Evolutionary conservation across 2,888 invertebrate species (phyloP).

Genomic region (Idaea dimidiata): DNA sequence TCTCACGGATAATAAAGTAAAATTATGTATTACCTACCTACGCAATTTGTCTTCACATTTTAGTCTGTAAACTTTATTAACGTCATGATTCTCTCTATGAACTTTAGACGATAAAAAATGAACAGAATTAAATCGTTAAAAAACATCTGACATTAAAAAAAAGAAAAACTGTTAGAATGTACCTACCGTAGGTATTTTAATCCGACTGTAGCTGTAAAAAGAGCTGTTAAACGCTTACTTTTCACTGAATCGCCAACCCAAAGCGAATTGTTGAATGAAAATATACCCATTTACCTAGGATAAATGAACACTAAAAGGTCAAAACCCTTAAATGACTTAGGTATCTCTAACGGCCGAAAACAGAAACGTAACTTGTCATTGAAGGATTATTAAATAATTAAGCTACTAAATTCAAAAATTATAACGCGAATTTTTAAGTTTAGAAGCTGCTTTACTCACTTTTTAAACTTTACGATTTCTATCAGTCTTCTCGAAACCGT

Average conservation of each 20-base stretch:
- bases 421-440: too few relatives aligned
- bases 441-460: too few relatives aligned
- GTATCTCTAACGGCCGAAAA: too few relatives aligned
- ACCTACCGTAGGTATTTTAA: neutral
- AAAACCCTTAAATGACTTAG: neutral
- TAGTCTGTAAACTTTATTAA: neutral
- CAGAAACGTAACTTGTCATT: too few relatives aligned
- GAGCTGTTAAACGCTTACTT: neutral
- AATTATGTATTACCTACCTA: neutral
- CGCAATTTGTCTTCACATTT: neutral
- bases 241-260: neutral
- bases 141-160: neutral
- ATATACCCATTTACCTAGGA: neutral
- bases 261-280: neutral
- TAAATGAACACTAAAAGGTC: neutral
- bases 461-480: too few relatives aligned
- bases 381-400: too few relatives aligned
- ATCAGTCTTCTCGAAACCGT: too few relatives aligned
- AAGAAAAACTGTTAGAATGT: neutral
- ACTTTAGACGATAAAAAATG: too few relatives aligned
- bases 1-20: too few relatives aligned
- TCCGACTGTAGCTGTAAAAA: neutral
- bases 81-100: too few relatives aligned
- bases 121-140: neutral
- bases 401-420: too few relatives aligned